Evolutionary conservation across 2,888 invertebrate species (phyloP), one percentile per base, ranked within the genome.

Genomic region (Salpingus planirostris): DNA sequence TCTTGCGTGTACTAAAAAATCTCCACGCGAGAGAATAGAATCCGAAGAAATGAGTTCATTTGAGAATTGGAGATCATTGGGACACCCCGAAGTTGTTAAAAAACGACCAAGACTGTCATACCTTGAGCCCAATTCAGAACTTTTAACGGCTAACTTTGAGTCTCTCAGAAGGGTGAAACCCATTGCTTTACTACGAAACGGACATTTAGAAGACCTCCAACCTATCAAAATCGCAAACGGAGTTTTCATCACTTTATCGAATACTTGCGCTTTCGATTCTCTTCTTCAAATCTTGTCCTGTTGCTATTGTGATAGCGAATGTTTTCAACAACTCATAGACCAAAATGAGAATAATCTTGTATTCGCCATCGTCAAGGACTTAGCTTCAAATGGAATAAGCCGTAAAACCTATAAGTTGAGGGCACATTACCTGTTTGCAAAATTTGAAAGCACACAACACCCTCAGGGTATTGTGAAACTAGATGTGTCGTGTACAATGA

Each of bases 51-150:
- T 6, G n/a, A 6, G 22, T n/a, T 11, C 6, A 6, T 22, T 29
- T 22, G 29, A 29, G 11, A 29, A 29, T 14, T 22, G 23, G 29
- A 22, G 23, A 12, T 11, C 13, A 5, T 10, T 27, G 6, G 27
- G 22, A 5, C 7, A 7, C 11, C n/a, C 6, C 6, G 6, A 7
- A 7, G 5, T 6, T 13, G 27, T 10, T 13, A 27, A 13, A 27
- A n/a, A n/a, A n/a, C 27, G 18, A 8, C 6, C 10, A 6, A 29
- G 24, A 22, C 10, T n/a, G n/a, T 29, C 29, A 7, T 29, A 29
- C 12, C 15, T 29, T 8, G 29, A 29, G 11, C 22, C 29, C 12
- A 5, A n/a, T 6, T 7, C 6, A 6, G 23, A 29, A 29, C 8
- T 29, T 8, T 11, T 29, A 5, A 7, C 8, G 7, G 23, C 29